Percentiles rank a stretch among this genome's conserved stretches.
Evolutionary conservation across 2,888 invertebrate genomes (phyloP).

Genomic region (Lasioglossum villosulum): DNA sequence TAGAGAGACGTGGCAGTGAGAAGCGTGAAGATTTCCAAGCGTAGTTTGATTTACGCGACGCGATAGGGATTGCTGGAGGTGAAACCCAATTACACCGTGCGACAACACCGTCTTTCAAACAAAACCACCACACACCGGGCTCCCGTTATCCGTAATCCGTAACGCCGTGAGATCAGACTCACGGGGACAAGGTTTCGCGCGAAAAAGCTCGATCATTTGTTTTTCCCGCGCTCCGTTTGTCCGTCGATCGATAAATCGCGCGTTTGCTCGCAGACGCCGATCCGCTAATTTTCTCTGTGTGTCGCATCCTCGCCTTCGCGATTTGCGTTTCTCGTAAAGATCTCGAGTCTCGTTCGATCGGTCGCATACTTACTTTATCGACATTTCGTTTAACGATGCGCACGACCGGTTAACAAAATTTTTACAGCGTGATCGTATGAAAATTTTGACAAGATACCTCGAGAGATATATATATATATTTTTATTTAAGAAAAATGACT

Average conservation of each 20-base stretch:
- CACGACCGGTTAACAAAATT: background rate
- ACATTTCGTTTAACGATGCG: background rate
- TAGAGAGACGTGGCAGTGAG: constrained; percentile 36
- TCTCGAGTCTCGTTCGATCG: background rate
- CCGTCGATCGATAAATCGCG: background rate
- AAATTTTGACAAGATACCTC: background rate
- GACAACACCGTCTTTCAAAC: background rate
- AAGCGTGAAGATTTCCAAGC: constrained; percentile 59
- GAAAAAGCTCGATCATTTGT: background rate
- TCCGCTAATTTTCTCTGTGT: background rate
- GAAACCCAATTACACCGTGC: background rate
- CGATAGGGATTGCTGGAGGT: constrained; percentile 13
- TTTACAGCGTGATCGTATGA: background rate
- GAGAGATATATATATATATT: background rate
- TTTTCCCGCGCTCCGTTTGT: background rate
- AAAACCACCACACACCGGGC: constrained; percentile 4
- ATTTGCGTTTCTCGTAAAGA: background rate
- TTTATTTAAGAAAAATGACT: constrained; percentile 65
- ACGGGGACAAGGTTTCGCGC: background rate
- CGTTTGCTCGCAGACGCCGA: background rate
- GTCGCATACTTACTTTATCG: constrained; percentile 31
- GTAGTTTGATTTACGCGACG: constrained; percentile 29
- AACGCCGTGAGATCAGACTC: background rate
- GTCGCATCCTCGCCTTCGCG: background rate
- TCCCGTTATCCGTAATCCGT: background rate